A percentile compares a stretch with the other conserved stretches of the same genome.
Evolutionary conservation across 2,888 invertebrate genomes (phyloP).

Genomic region (Drosophila niveifrons): DNA sequence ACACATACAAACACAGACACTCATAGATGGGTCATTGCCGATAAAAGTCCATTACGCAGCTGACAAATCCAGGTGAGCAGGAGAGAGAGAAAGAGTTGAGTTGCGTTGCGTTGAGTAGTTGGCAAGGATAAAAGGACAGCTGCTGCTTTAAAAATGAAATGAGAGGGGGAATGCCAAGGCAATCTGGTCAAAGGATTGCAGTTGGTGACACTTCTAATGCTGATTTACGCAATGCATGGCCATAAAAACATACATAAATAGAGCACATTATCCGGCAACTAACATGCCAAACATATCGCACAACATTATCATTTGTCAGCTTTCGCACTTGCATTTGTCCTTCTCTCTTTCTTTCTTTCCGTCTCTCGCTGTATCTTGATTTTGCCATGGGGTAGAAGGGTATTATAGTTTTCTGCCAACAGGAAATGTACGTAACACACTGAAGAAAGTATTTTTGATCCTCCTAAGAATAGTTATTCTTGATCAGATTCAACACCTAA

Average conservation of each 20-base stretch:
- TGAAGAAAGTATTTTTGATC: too few relatives aligned
- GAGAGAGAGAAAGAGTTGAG: background rate
- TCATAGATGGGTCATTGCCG: constrained; percentile 57
- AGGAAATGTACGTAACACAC: too few relatives aligned
- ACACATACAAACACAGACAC: constrained; percentile 3
- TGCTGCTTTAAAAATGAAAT: background rate
- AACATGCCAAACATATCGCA: constrained; percentile 62
- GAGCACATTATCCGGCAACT: constrained; percentile 57
- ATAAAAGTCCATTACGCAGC: constrained; percentile 52
- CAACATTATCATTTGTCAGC: constrained; percentile 68
- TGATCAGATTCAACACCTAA: too few relatives aligned
- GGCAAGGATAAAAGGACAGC: constrained; percentile 18
- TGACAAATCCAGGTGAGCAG: constrained; percentile 57
- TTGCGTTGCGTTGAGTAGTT: background rate
- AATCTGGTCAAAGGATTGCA: constrained; percentile 19
- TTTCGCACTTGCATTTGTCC: constrained; percentile 4
- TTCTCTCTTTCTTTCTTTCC: background rate
- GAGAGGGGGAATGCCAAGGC: background rate
- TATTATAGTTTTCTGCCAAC: too few relatives aligned
- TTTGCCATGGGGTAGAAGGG: too few relatives aligned
- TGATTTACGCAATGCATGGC: constrained; percentile 57
- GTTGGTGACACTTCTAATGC: constrained; percentile 46
- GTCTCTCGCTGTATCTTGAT: background rate
- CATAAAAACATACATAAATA: constrained; percentile 59
- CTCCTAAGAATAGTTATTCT: too few relatives aligned